Evolutionary conservation across 1,140 invertebrate species (phyloP).

Genomic region (Forficula auricularia): DNA sequence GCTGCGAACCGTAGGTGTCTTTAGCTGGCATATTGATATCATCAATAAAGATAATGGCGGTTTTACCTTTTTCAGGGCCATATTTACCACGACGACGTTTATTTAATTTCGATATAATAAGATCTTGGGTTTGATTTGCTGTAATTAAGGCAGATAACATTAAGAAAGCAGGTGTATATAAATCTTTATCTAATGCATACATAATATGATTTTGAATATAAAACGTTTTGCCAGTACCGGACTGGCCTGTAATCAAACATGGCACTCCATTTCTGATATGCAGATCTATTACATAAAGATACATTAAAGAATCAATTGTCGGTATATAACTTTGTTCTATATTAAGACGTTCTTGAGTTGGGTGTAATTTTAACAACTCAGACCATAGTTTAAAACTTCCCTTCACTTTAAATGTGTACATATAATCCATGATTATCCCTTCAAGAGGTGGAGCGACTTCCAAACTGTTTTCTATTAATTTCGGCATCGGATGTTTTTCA

Average conservation of each 20-base stretch:
- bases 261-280: constrained; percentile 48
- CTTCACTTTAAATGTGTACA: constrained; percentile 52
- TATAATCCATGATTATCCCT: constrained; percentile 60
- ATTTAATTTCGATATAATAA: constrained; percentile 67
- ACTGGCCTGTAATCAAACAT: constrained; percentile 68
- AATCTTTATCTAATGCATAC: constrained; percentile 51
- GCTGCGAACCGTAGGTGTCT: constrained; percentile 75
- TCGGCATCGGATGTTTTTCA: constrained; percentile 43
- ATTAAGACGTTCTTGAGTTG: constrained; percentile 40
- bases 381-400: constrained; percentile 60
- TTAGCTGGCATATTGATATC: constrained; percentile 84
- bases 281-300: constrained; percentile 35
- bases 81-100: constrained; percentile 64
- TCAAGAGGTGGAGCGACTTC: constrained; percentile 56
- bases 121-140: constrained; percentile 62
- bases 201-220: constrained; percentile 75
- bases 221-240: constrained; percentile 83
- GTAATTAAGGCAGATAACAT: constrained; percentile 80
- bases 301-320: constrained; percentile 71
- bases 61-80: constrained; percentile 58
- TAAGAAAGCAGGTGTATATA: constrained; percentile 62
- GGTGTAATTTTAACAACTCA: constrained; percentile 40
- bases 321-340: constrained; percentile 64
- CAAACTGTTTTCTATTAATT: constrained; percentile 37
- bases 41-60: constrained; percentile 72